A percentile compares a stretch with the other conserved stretches of the same genome.
phyloP scores from a whole-genome alignment of 2,113 vertebrate genomes.

The Pterophyllum scalare region DNA sequence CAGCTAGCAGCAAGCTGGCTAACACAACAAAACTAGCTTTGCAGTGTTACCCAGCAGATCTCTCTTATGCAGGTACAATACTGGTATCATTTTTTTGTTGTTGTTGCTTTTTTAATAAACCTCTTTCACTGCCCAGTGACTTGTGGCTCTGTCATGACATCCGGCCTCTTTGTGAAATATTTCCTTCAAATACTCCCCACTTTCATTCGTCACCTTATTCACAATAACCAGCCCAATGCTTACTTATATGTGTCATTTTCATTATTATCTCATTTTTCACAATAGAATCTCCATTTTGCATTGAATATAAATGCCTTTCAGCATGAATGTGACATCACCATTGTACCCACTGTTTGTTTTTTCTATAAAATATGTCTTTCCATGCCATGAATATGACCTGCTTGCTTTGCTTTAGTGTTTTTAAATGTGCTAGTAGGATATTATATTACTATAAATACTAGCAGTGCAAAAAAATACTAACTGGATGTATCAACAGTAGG shows the following conservation, averaged over 20 bases:
- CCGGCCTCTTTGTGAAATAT: neutral
- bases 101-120: conserved; percentile 8
- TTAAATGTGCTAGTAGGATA: fast-evolving
- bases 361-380: neutral
- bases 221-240: neutral
- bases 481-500: neutral
- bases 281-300: neutral
- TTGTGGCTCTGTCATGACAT: neutral
- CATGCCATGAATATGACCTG: neutral
- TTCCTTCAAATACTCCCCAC: neutral
- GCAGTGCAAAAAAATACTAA: neutral
- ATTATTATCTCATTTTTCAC: conserved; percentile 6
- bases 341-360: neutral
- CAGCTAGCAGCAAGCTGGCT: neutral
- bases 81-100: neutral
- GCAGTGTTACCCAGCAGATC: neutral
- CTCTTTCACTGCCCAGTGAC: neutral
- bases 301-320: neutral
- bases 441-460: neutral
- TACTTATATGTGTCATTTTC: neutral
- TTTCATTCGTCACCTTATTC: conserved; percentile 5
- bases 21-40: neutral
- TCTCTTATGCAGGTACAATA: neutral
- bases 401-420: neutral
- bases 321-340: neutral